Evolutionary conservation across 1,140 invertebrate species (phyloP), one percentile per base, ranked within the genome.

Genomic region (Drosophila athabasca): DNA sequence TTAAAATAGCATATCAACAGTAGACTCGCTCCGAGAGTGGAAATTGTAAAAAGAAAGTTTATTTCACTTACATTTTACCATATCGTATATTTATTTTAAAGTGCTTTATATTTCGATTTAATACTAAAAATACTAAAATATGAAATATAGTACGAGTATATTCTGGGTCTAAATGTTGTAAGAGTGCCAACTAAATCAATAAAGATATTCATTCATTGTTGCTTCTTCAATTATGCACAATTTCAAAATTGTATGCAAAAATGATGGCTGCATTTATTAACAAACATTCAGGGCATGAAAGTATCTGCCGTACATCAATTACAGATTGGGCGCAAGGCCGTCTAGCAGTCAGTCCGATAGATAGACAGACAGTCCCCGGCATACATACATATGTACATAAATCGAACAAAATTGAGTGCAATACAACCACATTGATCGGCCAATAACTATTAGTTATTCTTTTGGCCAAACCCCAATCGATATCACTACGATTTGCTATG

Each of bases 301-400:
- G 49, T 55, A 54, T 61, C 13, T 55, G 60, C 31, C 31, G 55
- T 53, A 71, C 78, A 85, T 84, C 77, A 85, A 81, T 87, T 85
- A 76, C 62, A 59, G 44, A 77, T 85, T 87, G 77, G 50, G 81
- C 82, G 69, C 81, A 85, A 85, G 81, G 81, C 75, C 78, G 75
- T 58, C 70, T 15, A 65, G 70, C 49, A 79, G 64, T 52, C 69
- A 44, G 60, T 41, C 55, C 62, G 76, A 53, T 68, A 67, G 75
- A 75, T 45, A 62, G 48, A 58, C 24, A 51, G 43, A 31, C 57
- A 35, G 13, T 31, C 19, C 43, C n/a, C 13, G n/a, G 52, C 31
- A 44, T 62, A 44, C 69, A 62, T 62, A 62, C 43, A 72, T 66
- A 55, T 55, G 52, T 39, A 39, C 3, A 24, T 24, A 24, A 49